Evolutionary conservation across 2,113 vertebrate genomes (phyloP).

Genomic region (Alethe diademata): DNA sequence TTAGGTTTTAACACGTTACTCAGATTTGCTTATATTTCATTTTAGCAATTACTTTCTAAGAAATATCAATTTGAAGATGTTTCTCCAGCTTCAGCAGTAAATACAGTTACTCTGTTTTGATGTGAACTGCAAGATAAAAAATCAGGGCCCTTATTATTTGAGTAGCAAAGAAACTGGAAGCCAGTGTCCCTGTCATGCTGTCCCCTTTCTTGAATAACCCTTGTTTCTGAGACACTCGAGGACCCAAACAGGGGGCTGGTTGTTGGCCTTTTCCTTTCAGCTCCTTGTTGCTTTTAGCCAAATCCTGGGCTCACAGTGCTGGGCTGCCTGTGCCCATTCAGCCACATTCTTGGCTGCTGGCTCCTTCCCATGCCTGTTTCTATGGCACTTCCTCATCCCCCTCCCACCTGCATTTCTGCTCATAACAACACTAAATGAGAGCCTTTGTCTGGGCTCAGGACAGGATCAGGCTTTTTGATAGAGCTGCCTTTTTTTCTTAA

Average conservation of each 20-base stretch:
- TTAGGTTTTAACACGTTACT: background rate
- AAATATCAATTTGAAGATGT: background rate
- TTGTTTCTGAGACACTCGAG: background rate
- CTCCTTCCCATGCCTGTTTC: constrained; percentile 25
- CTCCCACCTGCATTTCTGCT: background rate
- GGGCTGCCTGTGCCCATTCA: background rate
- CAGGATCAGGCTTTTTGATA: background rate
- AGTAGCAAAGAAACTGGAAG: background rate
- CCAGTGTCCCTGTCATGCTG: background rate
- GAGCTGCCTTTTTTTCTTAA: background rate
- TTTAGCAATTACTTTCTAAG: background rate
- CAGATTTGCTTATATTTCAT: background rate
- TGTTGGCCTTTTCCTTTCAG: background rate
- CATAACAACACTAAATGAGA: background rate
- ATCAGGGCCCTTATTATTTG: background rate
- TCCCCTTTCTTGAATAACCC: background rate
- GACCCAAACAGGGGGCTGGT: background rate
- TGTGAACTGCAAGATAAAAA: background rate
- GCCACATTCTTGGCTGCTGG: background rate
- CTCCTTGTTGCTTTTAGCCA: background rate
- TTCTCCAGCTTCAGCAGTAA: background rate
- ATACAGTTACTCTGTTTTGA: background rate
- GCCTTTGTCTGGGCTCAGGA: background rate
- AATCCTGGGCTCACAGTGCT: rapidly evolving
- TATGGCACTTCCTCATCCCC: background rate